Conservation (phyloP, 2,113 vertebrate genomes). For the Mola mola region DNA sequence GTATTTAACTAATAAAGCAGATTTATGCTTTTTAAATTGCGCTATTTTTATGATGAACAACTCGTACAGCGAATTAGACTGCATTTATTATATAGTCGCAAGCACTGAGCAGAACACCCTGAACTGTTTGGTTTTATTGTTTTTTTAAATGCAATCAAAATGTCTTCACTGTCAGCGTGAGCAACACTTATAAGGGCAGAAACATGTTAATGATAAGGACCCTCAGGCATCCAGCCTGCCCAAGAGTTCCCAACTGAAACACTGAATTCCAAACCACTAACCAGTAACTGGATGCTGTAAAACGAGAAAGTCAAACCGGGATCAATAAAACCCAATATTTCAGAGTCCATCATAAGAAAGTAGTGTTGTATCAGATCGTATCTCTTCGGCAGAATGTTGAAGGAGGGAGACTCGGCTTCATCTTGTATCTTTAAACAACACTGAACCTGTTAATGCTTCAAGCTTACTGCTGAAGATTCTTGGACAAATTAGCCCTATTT, state of each 20-base stretch:
- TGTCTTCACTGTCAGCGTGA: no score
- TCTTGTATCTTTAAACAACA: slow-evolving; percentile 5
- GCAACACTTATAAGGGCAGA: no score
- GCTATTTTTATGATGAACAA: no score
- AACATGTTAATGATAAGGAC: no score
- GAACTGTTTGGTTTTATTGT: no score
- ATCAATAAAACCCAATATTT: slow-evolving; percentile 40
- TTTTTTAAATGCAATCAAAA: no score
- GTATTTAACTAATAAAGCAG: no score
- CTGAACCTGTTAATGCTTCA: slow-evolving; percentile 5
- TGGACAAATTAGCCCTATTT: neutral
- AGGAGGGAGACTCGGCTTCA: neutral
- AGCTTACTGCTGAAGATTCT: neutral
- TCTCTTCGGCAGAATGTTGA: neutral
- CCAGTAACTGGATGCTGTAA: slow-evolving; percentile 1
- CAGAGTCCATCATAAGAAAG: slow-evolving; percentile 33
- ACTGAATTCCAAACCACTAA: slow-evolving; percentile 7
- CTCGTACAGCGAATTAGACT: no score
- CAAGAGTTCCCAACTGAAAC: slow-evolving; percentile 8
- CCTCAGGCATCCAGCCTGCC: no score
- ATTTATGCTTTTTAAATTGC: no score
- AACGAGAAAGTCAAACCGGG: slow-evolving; percentile 32
- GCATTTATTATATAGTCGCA: no score
- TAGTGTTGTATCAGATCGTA: neutral
- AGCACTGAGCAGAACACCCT: no score